Conservation (phyloP, 2,113 vertebrate genomes). For the Ctenodactylus gundi region DNA sequence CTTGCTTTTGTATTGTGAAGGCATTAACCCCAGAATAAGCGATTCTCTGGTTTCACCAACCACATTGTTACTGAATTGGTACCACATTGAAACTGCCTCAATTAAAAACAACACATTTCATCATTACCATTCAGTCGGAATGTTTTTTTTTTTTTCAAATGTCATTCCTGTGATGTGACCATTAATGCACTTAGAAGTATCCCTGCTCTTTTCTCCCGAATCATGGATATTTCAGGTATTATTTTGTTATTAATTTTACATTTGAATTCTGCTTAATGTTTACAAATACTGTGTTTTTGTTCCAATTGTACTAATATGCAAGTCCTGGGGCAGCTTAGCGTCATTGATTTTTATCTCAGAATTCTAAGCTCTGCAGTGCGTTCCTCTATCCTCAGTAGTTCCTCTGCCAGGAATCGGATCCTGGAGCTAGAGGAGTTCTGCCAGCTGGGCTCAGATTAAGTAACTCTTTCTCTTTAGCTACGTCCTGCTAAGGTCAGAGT, state of each 20-base stretch:
- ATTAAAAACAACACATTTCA: not conserved
- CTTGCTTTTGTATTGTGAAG: not conserved
- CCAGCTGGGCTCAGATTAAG: not conserved
- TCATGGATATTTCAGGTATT: not conserved
- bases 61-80: not conserved
- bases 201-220: fast-evolving
- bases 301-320: not conserved
- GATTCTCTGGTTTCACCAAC: not conserved
- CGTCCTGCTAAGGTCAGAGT: not conserved
- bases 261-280: not conserved
- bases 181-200: not conserved
- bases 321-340: not conserved
- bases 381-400: not conserved
- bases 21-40: not conserved
- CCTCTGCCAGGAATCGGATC: not conserved
- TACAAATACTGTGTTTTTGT: not conserved
- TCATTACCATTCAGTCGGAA: not conserved
- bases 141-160: not conserved
- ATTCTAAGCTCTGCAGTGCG: not conserved
- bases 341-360: not conserved
- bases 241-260: not conserved
- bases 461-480: not conserved
- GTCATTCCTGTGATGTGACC: no score
- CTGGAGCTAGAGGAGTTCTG: not conserved
- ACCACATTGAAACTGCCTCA: not conserved